phyloP scores from a whole-genome alignment of 2,888 invertebrate species.

The Eilema depressum region DNA sequence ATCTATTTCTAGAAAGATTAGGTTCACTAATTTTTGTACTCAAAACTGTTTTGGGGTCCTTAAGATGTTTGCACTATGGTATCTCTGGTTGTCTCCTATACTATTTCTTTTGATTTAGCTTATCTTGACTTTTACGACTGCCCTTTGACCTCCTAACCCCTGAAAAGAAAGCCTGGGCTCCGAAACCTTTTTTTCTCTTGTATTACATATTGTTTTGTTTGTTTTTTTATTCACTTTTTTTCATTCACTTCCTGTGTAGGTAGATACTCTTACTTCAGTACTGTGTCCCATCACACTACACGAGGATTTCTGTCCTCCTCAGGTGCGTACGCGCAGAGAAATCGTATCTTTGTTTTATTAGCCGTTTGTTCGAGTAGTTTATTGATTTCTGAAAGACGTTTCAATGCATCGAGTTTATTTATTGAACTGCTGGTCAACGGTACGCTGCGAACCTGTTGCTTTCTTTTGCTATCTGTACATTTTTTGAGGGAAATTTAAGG shows the following conservation, averaged over 20 bases:
- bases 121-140: too few relatives aligned
- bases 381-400: slow-evolving; percentile 41
- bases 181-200: too few relatives aligned
- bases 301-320: background rate
- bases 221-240: too few relatives aligned
- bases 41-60: too few relatives aligned
- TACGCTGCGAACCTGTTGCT: background rate
- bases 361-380: slow-evolving; percentile 31
- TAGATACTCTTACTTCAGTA: background rate
- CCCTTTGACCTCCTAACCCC: too few relatives aligned
- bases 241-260: background rate
- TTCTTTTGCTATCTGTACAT: slow-evolving; percentile 20
- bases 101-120: too few relatives aligned
- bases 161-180: too few relatives aligned
- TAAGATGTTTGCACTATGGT: too few relatives aligned
- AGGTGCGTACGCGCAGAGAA: slow-evolving; percentile 20
- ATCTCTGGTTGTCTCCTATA: too few relatives aligned
- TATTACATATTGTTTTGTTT: too few relatives aligned
- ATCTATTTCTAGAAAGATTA: too few relatives aligned
- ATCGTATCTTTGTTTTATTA: slow-evolving; percentile 35
- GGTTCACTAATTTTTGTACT: too few relatives aligned
- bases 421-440: slow-evolving; percentile 25
- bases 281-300: background rate
- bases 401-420: slow-evolving; percentile 40
- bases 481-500: background rate